Evolutionary conservation across 2,113 vertebrate genomes (phyloP).

Genomic region (Otolemur garnettii): DNA sequence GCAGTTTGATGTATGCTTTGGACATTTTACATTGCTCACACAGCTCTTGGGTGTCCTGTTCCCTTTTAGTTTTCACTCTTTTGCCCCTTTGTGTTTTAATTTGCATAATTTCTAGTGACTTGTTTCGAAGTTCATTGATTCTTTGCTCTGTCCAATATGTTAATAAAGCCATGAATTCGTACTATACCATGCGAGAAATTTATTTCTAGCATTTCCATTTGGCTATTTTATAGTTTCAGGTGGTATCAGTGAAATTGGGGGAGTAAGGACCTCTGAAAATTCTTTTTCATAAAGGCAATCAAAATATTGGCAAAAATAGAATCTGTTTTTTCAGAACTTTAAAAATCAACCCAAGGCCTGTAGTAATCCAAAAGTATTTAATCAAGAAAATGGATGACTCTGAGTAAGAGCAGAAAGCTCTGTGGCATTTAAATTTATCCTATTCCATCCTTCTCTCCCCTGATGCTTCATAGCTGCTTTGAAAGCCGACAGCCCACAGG

Average conservation of each 20-base stretch:
- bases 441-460: neutral
- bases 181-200: neutral
- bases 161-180: neutral
- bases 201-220: neutral
- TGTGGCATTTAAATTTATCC: neutral
- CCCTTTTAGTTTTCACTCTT: neutral
- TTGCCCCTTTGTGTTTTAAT: slow-evolving; percentile 1
- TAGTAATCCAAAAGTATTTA: neutral
- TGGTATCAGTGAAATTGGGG: neutral
- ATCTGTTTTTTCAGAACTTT: slow-evolving; percentile 13
- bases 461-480: neutral
- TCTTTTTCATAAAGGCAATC: neutral
- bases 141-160: neutral
- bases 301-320: slow-evolving; percentile 40
- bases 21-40: neutral
- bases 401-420: neutral
- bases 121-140: neutral
- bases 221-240: neutral
- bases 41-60: neutral
- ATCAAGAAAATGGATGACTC: neutral
- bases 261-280: neutral
- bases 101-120: slow-evolving; percentile 11
- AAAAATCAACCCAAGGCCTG: neutral
- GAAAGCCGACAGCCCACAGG: neutral
- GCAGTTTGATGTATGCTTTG: neutral